phyloP scores from a whole-genome alignment of 2,797 vertebrate species.

The Synaphobranchus kaupii region DNA sequence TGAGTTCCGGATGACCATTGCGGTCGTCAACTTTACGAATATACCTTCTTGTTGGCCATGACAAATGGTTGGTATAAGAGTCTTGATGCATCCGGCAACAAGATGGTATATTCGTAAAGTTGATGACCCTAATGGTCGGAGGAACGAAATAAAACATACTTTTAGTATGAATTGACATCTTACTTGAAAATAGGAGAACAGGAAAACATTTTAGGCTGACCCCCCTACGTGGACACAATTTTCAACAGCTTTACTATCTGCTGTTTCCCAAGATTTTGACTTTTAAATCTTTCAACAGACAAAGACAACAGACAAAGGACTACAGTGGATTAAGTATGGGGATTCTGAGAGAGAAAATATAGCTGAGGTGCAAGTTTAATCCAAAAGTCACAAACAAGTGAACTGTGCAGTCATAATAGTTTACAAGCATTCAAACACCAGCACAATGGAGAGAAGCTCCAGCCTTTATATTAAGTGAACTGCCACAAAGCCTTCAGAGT shows the following conservation, averaged over 20 bases:
- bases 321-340: not conserved
- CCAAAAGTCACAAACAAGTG: not conserved
- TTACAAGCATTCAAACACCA: not conserved
- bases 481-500: not conserved
- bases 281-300: not conserved
- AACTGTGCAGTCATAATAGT: not conserved
- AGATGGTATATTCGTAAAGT: too few species aligned
- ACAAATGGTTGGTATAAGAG: too few species aligned
- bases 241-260: not conserved
- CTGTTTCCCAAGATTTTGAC: not conserved
- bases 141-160: too few species aligned
- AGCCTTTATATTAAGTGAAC: not conserved
- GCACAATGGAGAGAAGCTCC: not conserved
- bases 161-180: too few species aligned
- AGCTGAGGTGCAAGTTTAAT: not conserved
- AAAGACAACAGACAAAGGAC: not conserved
- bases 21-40: too few species aligned
- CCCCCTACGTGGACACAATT: not conserved
- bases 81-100: too few species aligned
- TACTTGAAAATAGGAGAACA: not conserved
- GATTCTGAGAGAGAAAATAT: not conserved
- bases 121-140: too few species aligned
- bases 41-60: too few species aligned
- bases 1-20: too few species aligned
- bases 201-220: not conserved